phyloP scores from a whole-genome alignment of 1,140 invertebrate genomes.

The Pomacea maculata region DNA sequence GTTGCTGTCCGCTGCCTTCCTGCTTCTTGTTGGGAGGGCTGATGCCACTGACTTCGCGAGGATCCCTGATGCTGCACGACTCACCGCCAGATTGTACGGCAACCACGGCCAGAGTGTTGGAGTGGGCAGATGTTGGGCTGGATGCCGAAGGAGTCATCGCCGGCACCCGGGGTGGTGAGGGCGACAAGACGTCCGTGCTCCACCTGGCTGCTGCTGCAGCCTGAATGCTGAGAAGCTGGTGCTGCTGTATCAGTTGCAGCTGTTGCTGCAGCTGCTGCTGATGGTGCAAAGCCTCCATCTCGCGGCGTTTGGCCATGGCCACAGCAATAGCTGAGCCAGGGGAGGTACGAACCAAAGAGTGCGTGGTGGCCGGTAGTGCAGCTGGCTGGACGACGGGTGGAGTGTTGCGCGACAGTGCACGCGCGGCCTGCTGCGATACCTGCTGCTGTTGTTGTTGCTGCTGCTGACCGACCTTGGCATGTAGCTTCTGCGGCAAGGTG shows the following conservation, averaged over 20 bases:
- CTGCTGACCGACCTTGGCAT: not conserved
- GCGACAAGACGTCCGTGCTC: not conserved
- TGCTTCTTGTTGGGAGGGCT: constrained; percentile 1
- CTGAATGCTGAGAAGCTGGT: not conserved
- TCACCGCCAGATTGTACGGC: not conserved
- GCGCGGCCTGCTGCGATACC: not conserved
- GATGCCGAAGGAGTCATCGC: too few relatives aligned
- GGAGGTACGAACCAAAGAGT: not conserved
- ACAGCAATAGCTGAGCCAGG: not conserved
- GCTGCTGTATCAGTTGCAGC: not conserved
- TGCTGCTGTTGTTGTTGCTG: not conserved
- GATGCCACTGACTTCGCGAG: not conserved
- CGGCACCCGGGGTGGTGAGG: not conserved
- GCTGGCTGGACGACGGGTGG: not conserved
- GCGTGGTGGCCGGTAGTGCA: not conserved
- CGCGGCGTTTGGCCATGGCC: not conserved
- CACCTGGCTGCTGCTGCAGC: not conserved
- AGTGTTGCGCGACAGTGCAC: not conserved
- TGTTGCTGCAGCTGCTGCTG: constrained; percentile 13
- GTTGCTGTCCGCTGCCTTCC: too few relatives aligned
- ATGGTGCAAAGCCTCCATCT: constrained; percentile 8
- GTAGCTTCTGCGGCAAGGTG: constrained; percentile 11
- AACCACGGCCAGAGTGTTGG: too few relatives aligned
- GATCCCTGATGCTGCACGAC: too few relatives aligned
- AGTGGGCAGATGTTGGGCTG: too few relatives aligned